These are phyloP conservation scores for Andrena chrysosceles DNA, from an alignment of 2,888 invertebrate genomes.

Conservation along the genomic window DNA sequence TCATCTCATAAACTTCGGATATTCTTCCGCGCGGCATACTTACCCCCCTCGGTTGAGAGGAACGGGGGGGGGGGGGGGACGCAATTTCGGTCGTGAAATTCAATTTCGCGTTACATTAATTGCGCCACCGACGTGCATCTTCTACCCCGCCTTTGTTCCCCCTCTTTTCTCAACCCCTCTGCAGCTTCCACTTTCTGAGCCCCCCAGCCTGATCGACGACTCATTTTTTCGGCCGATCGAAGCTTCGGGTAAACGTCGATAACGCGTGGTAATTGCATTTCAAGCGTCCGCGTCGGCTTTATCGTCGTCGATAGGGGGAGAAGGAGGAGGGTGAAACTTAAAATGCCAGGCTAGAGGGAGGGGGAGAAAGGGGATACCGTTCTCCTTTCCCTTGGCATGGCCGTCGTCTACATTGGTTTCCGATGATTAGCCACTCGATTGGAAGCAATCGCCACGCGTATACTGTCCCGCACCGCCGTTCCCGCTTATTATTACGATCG, in stretches of 20 bases:
- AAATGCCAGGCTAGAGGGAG: slow-evolving; percentile 33
- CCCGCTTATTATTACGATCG: slow-evolving; percentile 68
- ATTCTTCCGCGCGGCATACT: slow-evolving; percentile 51
- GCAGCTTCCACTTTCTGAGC: background rate
- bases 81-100: slow-evolving; percentile 35
- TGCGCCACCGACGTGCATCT: slow-evolving; percentile 12
- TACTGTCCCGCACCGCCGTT: slow-evolving; percentile 41
- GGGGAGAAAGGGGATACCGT: background rate
- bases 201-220: slow-evolving; percentile 32
- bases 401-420: slow-evolving; percentile 78
- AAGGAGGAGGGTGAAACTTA: slow-evolving; percentile 24
- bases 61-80: background rate
- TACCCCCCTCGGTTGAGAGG: background rate
- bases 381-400: slow-evolving; percentile 17
- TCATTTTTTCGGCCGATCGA: slow-evolving; percentile 14
- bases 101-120: slow-evolving; percentile 56
- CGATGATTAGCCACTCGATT: slow-evolving; percentile 81
- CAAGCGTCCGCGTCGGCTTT: slow-evolving; percentile 33
- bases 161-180: background rate
- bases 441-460: slow-evolving; percentile 78
- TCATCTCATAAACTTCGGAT: slow-evolving; percentile 69
- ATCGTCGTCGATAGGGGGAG: slow-evolving; percentile 1
- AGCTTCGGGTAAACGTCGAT: slow-evolving; percentile 31
- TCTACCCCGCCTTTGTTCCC: background rate
- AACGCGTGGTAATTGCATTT: slow-evolving; percentile 55